phyloP scores from a whole-genome alignment of 2,113 vertebrate genomes.

The Ictidomys tridecemlineatus region DNA sequence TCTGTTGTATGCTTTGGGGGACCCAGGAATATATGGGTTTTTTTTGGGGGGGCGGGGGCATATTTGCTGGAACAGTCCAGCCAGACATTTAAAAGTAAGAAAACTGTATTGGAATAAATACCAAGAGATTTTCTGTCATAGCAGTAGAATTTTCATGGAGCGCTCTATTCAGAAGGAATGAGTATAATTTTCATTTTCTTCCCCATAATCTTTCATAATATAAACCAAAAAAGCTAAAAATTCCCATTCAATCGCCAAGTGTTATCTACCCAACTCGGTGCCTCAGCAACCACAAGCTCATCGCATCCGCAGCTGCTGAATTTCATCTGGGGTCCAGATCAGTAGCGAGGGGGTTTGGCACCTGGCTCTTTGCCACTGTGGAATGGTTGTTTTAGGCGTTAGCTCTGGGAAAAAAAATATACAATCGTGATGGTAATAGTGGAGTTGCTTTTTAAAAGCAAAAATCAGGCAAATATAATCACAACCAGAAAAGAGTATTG shows the following conservation, averaged over 20 bases:
- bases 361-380: accelerated
- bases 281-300: not conserved
- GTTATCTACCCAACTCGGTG: not conserved
- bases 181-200: not conserved
- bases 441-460: not conserved
- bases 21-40: no score
- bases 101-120: not conserved
- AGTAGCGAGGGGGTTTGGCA: no score
- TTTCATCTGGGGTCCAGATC: not conserved
- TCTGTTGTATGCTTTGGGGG: not conserved
- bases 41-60: no score
- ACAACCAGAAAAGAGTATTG: not conserved
- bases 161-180: not conserved
- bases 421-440: not conserved
- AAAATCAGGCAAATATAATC: not conserved
- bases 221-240: not conserved
- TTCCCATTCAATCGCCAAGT: not conserved
- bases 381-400: not conserved
- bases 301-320: no score
- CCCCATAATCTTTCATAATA: not conserved
- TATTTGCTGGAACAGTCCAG: not conserved
- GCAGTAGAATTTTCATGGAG: not conserved
- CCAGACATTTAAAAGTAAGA: not conserved
- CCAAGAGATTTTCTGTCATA: conserved; percentile 9
- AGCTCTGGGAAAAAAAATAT: not conserved